phyloP scores from a whole-genome alignment of 2,797 vertebrate genomes.

The Rhinogobio ventralis region DNA sequence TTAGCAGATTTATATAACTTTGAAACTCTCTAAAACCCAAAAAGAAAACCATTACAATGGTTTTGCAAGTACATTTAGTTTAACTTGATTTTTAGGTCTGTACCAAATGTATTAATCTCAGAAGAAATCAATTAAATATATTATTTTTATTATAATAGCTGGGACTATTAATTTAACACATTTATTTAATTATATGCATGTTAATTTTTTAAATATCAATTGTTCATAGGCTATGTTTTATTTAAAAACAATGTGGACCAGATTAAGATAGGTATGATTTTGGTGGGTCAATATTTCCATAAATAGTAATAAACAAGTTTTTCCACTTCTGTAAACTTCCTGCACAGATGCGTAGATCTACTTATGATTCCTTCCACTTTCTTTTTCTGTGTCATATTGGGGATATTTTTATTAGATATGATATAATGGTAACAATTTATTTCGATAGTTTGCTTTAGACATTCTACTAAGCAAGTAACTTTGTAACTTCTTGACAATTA shows the following conservation, averaged over 20 bases:
- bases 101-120: background rate
- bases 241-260: conserved; percentile 8
- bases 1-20: background rate
- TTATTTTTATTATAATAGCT: background rate
- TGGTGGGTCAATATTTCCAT: conserved; percentile 3
- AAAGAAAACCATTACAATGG: background rate
- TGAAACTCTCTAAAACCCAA: background rate
- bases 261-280: conserved; percentile 5
- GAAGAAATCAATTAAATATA: background rate
- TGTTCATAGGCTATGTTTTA: background rate
- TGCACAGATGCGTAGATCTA: background rate
- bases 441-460: background rate
- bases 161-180: background rate
- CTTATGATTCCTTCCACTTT: background rate
- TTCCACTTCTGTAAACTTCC: background rate
- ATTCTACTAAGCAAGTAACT: background rate
- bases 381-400: background rate
- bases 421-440: background rate
- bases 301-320: background rate
- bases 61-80: background rate
- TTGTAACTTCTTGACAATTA: background rate
- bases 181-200: background rate
- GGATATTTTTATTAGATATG: background rate
- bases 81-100: background rate
- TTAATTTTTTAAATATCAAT: background rate